Base-by-base conservation (phyloP, 2,888 invertebrate genomes). In the Drosophila nigricruria region DNA sequence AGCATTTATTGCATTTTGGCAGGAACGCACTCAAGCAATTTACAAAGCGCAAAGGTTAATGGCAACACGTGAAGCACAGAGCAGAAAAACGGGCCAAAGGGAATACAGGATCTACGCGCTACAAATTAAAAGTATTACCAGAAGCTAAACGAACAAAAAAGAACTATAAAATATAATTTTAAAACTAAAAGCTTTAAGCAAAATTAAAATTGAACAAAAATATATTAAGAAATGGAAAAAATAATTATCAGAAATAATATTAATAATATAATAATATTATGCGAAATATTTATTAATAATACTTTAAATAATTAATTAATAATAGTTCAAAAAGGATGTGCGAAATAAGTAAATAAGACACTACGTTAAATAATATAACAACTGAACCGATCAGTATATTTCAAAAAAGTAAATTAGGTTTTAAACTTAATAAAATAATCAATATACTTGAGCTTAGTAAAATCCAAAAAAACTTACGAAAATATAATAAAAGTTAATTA, bases 1-100 rank as follows among this genome's bases (percentile, higher is more conserved):
- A 58, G 45, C 81, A 73, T 82, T 82, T 82, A 83, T 86, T 88
- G 89, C 81, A 86, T 53, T 80, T 86, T 86, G 87, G 66, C 89
- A 82, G 82, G 81, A 88, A 88, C 73, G 71, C 71, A 77, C 60
- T 72, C 65, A 77, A 42, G 12, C 50, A 64, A 56, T 65, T 79
- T 49, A 52, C 52, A 58, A 40, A 45, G 56, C 52, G 42, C 49
- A 56, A 61, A 69, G 76, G 61, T 77, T 77, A 79, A 74, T 74
- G 64, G 45, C 49, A 57, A 45, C 57, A 67, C 61, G 67, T 78
- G 54, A 70, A 54, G 52, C 49, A 30, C 45, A 23, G 18, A 20
- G 25, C 30, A 14, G 52, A 50, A 73, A 66, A 66, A 32, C 65
- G 57, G 43, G 65, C 77, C 58, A 77, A 73, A 18, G 34, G 50